phyloP scores from a whole-genome alignment of 2,888 invertebrate genomes.

The Eupithecia abbreviata region DNA sequence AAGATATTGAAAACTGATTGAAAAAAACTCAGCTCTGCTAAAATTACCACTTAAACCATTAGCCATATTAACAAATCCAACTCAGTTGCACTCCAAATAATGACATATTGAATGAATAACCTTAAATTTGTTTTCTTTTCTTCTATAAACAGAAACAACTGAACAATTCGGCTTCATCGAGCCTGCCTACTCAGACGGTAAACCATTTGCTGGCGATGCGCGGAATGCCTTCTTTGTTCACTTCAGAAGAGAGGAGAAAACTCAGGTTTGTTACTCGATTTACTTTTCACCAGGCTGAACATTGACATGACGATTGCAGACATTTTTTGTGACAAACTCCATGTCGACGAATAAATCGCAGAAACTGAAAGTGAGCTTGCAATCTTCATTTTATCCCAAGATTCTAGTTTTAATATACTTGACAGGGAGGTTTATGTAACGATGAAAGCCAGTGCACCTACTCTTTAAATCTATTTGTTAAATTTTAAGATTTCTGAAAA shows the following conservation, averaged over 20 bases:
- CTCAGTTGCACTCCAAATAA: too few species aligned
- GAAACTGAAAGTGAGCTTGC: background rate
- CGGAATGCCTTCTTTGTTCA: conserved; percentile 69
- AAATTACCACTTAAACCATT: too few species aligned
- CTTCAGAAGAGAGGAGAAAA: conserved; percentile 68
- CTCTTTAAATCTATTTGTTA: too few species aligned
- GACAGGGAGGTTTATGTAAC: too few species aligned
- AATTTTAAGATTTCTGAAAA: too few species aligned
- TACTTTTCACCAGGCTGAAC: background rate
- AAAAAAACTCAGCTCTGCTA: too few species aligned
- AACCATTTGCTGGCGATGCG: conserved; percentile 72
- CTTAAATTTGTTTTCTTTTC: background rate
- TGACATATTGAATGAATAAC: too few species aligned
- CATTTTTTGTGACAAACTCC: background rate
- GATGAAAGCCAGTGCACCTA: too few species aligned
- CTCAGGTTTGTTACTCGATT: conserved; percentile 63
- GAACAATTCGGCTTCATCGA: conserved; percentile 52
- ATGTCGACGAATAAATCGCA: background rate
- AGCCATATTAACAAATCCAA: too few species aligned
- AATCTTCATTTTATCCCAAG: too few species aligned
- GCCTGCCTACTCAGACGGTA: conserved; percentile 68
- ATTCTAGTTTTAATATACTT: too few species aligned
- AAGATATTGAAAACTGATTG: too few species aligned
- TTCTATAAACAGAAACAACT: conserved; percentile 66
- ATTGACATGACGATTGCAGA: background rate